Evolutionary conservation across 2,113 vertebrate genomes (phyloP), one percentile per base, ranked within the genome.

Genomic region (Psittacus erithacus): DNA sequence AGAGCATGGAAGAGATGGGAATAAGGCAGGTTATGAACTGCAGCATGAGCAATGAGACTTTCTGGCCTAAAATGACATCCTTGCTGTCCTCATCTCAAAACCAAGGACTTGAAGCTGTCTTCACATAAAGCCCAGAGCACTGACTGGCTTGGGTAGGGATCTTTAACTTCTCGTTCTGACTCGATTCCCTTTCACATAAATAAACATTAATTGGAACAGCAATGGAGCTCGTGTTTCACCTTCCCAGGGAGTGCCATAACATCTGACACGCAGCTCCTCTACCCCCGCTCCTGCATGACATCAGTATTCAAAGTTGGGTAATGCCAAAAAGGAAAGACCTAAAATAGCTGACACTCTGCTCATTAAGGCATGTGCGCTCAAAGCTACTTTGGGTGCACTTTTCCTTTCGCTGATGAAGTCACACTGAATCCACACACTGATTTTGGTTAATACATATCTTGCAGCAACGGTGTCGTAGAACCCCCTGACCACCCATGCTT

Each of bases 281-380:
- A 43, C 23, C 27, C 28, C 20, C 1, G 0, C 39, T 92, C n/a
- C 76, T 57, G 18, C 35, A 96, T 39, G 41, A 65, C 65, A 74
- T 80, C 49, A 81, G 74, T 68, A 39, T 73, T 95, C 79, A 77
- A 79, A 92, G 52, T 2, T 74, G 31, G 43, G 44, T 43, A 83
- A 83, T 31, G 91, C 53, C 57, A 57, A 88, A 88, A 74, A 70
- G 49, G 64, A 70, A 96, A 83, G 76, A 57, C 29, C 44, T 65
- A 74, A 91, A 93, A 94, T 86, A 96, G 55, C 86, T 77, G 86
- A 60, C 62, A 76, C 70, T 50, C 75, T 49, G 46, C 52, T 90
- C 8, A 0, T 49, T 23, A 46, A 85, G 35, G 47, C 75, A 53
- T 6, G 52, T 41, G 39, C 68, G 33, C 52, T 88, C 38, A 60